A percentile compares a stretch with the other conserved stretches of the same genome.
phyloP scores from a whole-genome alignment of 2,888 invertebrate species.

The Zaprionus obscuricornis region DNA sequence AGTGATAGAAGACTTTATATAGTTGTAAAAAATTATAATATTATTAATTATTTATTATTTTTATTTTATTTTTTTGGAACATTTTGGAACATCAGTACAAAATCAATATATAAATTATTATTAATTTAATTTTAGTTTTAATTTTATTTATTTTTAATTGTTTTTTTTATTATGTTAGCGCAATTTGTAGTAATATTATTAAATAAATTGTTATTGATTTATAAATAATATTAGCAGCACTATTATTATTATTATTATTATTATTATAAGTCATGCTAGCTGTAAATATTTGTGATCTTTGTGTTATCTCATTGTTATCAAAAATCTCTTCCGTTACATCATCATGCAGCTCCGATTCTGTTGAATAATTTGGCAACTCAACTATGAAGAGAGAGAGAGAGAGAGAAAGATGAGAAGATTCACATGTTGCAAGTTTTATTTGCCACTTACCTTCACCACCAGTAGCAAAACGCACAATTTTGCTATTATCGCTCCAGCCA shows the following conservation, averaged over 20 bases:
- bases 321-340: constrained; percentile 67
- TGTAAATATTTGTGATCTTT: constrained; percentile 60
- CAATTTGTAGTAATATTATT: too few species aligned
- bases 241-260: too few species aligned
- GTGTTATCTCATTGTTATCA: constrained; percentile 75
- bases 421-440: not conserved
- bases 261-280: too few species aligned
- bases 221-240: constrained; percentile 1
- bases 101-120: too few species aligned
- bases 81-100: too few species aligned
- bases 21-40: too few species aligned
- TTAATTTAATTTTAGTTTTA: constrained; percentile 21
- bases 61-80: too few species aligned
- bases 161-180: too few species aligned
- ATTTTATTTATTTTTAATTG: too few species aligned
- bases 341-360: constrained; percentile 79
- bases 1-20: too few species aligned
- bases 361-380: constrained; percentile 82
- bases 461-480: constrained; percentile 90
- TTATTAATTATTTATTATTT: too few species aligned
- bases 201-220: too few species aligned
- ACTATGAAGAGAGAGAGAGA: constrained; percentile 58
- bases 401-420: not conserved
- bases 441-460: constrained; percentile 87
- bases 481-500: constrained; percentile 93